Conservation (phyloP, 2,113 vertebrate genomes). For the Lagopus leucura region DNA sequence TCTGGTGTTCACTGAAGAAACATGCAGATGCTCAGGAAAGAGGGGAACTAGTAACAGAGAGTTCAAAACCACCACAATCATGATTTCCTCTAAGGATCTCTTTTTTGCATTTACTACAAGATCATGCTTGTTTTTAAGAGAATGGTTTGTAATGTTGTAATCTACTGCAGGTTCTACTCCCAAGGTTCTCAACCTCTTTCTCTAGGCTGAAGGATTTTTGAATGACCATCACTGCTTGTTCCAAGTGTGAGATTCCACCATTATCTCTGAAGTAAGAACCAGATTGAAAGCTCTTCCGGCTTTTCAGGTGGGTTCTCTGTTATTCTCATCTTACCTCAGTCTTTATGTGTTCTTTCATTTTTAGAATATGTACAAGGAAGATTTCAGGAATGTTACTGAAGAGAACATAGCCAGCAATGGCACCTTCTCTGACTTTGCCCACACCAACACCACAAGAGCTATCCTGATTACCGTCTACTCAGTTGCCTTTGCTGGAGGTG, state of each 20-base stretch:
- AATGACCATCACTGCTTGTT: neutral
- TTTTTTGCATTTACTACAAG: neutral
- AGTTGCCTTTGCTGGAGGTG: conserved; percentile 78
- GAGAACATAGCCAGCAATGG: neutral
- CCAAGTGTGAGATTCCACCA: neutral
- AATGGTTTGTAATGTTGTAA: neutral
- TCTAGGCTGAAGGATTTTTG: neutral
- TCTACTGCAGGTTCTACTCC: neutral
- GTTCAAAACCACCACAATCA: neutral
- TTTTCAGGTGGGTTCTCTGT: neutral
- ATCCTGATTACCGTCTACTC: conserved; percentile 77
- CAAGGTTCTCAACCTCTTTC: neutral
- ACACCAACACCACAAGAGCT: neutral
- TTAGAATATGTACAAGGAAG: conserved; percentile 3
- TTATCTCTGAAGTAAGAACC: neutral
- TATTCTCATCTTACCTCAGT: neutral
- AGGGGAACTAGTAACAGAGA: neutral
- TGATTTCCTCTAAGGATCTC: neutral
- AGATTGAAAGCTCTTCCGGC: neutral
- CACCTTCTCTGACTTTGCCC: neutral
- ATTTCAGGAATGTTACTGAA: neutral
- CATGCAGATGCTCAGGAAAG: neutral
- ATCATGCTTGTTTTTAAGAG: neutral
- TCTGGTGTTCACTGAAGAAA: neutral
- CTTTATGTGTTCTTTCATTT: neutral